phyloP scores from a whole-genome alignment of 2,888 invertebrate species.

The Kuschelorhynchus macadamiae region DNA sequence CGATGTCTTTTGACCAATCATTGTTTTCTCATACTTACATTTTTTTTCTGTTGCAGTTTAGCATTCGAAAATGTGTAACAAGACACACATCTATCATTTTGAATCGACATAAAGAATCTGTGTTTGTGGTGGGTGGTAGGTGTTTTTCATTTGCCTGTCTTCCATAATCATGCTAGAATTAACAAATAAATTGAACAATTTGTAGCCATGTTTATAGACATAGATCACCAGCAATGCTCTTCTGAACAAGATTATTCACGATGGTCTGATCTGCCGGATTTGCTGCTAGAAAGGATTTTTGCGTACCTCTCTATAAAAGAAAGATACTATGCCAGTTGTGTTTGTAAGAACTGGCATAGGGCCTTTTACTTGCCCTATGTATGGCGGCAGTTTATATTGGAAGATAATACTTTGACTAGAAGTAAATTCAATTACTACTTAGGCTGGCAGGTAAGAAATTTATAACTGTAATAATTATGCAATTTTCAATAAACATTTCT shows the following conservation, averaged over 20 bases:
- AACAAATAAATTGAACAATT: neutral
- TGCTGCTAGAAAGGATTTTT: slow-evolving; percentile 82
- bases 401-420: slow-evolving; percentile 81
- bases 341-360: slow-evolving; percentile 76
- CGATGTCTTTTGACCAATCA: slow-evolving; percentile 1
- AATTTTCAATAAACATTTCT: too few relatives aligned
- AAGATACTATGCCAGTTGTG: slow-evolving; percentile 82
- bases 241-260: slow-evolving; percentile 69
- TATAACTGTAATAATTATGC: too few relatives aligned
- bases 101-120: neutral
- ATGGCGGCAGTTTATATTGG: slow-evolving; percentile 82
- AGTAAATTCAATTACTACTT: slow-evolving; percentile 85
- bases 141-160: slow-evolving; percentile 27
- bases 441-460: slow-evolving; percentile 77
- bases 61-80: slow-evolving; percentile 35
- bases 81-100: slow-evolving; percentile 43
- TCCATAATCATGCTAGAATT: neutral
- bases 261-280: slow-evolving; percentile 80
- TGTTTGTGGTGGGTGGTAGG: slow-evolving; percentile 44
- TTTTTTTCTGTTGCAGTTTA: slow-evolving; percentile 38
- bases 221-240: slow-evolving; percentile 63
- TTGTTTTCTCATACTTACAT: slow-evolving; percentile 18
- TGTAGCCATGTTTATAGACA: slow-evolving; percentile 64
- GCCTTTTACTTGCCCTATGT: slow-evolving; percentile 81
- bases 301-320: slow-evolving; percentile 77